Conservation (phyloP, 2,888 invertebrate species). For the Octonoba sinensis region DNA sequence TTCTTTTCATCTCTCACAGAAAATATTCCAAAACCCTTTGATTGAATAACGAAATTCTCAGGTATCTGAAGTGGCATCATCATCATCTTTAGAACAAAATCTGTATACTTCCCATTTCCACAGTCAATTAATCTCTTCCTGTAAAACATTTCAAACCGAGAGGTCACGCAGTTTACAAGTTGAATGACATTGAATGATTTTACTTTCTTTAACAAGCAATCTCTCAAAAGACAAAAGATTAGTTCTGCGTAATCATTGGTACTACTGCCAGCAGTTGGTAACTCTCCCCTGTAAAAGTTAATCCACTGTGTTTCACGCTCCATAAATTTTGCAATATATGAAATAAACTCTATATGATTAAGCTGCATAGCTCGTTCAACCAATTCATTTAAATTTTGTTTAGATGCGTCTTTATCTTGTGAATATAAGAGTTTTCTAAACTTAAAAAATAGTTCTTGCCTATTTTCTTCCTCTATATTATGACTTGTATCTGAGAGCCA, state of each 20-base stretch:
- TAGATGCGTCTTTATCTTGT: not conserved
- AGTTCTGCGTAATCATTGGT: not conserved
- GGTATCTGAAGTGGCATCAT: too few relatives aligned
- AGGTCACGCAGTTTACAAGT: not conserved
- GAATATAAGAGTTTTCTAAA: not conserved
- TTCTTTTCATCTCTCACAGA: not conserved
- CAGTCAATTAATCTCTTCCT: not conserved
- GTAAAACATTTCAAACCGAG: not conserved
- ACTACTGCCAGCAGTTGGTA: not conserved
- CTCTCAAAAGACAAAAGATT: not conserved
- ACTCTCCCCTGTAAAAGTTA: not conserved
- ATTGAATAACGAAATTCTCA: too few relatives aligned
- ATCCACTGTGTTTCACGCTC: constrained; percentile 9
- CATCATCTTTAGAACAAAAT: not conserved
- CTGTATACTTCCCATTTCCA: not conserved
- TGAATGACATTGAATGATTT: not conserved
- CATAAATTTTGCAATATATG: not conserved
- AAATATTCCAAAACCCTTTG: too few relatives aligned
- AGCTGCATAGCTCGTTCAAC: not conserved
- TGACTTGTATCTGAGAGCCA: constrained; percentile 11
- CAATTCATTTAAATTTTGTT: not conserved
- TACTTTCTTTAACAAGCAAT: not conserved
- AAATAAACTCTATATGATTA: not conserved
- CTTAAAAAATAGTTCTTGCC: not conserved
- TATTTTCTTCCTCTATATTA: not conserved